Evolutionary conservation across 1,140 invertebrate genomes (phyloP).

Genomic region (Coelopa frigida): DNA sequence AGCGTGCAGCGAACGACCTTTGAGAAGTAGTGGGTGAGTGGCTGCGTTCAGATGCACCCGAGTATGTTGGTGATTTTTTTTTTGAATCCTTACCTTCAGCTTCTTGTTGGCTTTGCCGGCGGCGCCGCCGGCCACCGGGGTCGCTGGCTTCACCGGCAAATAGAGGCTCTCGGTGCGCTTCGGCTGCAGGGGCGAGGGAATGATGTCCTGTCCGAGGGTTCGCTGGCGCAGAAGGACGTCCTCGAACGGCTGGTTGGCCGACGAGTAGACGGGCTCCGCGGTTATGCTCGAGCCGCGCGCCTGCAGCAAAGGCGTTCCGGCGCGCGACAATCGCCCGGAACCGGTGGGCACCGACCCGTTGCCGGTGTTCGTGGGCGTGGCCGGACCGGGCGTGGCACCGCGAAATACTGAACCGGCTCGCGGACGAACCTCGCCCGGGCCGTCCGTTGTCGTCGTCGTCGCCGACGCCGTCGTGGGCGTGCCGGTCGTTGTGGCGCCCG

Average conservation of each 20-base stretch:
- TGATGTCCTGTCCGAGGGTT: conserved; percentile 76
- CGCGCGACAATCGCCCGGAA: conserved; percentile 45
- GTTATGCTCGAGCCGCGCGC: conserved; percentile 28
- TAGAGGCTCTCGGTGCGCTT: conserved; percentile 82
- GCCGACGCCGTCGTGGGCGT: conserved; percentile 44
- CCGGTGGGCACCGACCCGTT: conserved; percentile 50
- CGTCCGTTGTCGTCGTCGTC: no score
- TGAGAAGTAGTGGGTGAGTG: no score
- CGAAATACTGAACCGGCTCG: conserved; percentile 50
- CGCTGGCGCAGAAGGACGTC: conserved; percentile 71
- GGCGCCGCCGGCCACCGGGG: conserved; percentile 46
- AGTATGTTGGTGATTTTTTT: background rate
- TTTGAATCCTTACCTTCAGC: conserved; percentile 36
- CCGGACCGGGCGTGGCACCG: conserved; percentile 47
- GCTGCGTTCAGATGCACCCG: background rate
- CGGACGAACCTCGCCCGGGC: conserved; percentile 50
- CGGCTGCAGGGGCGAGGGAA: conserved; percentile 73
- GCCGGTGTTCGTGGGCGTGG: conserved; percentile 38
- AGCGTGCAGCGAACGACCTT: no score
- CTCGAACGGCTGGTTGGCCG: conserved; percentile 59
- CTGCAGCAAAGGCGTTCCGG: conserved; percentile 36
- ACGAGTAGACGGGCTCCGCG: conserved; percentile 21
- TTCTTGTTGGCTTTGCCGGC: conserved; percentile 43
- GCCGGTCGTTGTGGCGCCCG: conserved; percentile 37
- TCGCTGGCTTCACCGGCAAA: conserved; percentile 50